phyloP scores from a whole-genome alignment of 2,113 vertebrate species.

The Scomber scombrus region DNA sequence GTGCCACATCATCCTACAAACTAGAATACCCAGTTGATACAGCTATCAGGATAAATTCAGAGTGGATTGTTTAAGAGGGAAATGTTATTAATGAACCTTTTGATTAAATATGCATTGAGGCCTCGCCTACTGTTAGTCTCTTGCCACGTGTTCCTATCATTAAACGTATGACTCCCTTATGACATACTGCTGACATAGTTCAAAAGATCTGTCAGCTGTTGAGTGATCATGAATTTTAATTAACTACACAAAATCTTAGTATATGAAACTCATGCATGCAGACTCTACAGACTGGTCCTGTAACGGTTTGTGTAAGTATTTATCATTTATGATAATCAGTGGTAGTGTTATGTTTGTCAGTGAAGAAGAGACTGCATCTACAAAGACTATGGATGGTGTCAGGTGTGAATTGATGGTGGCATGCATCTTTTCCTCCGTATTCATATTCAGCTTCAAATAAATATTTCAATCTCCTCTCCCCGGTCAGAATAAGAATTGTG shows the following conservation, averaged over 20 bases:
- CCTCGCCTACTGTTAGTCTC: conserved; percentile 17
- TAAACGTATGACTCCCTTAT: conserved; percentile 11
- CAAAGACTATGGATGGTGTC: background rate
- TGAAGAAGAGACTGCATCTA: background rate
- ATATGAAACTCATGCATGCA: background rate
- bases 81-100: conserved; percentile 46
- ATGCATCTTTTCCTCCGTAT: background rate
- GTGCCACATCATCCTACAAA: background rate
- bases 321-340: background rate
- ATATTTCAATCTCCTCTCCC: conserved; percentile 40
- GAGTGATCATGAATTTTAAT: too few relatives aligned
- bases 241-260: too few relatives aligned
- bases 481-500: conserved; percentile 19
- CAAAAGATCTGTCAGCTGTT: background rate
- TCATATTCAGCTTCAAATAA: conserved; percentile 13
- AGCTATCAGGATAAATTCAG: background rate
- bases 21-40: background rate
- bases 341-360: background rate
- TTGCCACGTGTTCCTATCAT: conserved; percentile 14
- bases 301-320: background rate
- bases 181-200: conserved; percentile 13
- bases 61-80: conserved; percentile 33
- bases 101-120: conserved; percentile 55
- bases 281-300: background rate
- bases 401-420: background rate